A percentile compares a stretch with the other conserved stretches of the same genome.
phyloP scores from a whole-genome alignment of 1,140 invertebrate genomes.

The Cherax destructor region DNA sequence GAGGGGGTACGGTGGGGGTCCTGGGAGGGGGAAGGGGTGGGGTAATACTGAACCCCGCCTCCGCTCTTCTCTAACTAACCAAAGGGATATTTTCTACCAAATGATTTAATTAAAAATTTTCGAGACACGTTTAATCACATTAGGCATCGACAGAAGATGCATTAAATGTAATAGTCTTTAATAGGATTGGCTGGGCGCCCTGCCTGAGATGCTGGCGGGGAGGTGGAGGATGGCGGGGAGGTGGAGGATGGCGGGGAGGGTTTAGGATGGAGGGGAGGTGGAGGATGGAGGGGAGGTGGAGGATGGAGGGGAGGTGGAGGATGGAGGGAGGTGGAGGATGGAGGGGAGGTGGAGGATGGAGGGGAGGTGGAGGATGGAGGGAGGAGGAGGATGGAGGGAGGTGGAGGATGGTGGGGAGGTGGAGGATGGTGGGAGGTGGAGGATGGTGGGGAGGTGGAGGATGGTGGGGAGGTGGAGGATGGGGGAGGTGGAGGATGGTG shows the following conservation, averaged over 20 bases:
- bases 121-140: slow-evolving; percentile 66
- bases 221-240: slow-evolving; percentile 10
- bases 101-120: slow-evolving; percentile 69
- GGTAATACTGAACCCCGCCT: not conserved
- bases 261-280: not conserved
- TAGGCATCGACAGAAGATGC: slow-evolving; percentile 68
- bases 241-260: not conserved
- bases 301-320: not conserved
- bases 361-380: slow-evolving; percentile 4
- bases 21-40: not conserved
- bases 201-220: slow-evolving; percentile 10
- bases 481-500: not conserved
- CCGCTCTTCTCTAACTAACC: slow-evolving; percentile 62
- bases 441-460: not conserved
- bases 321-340: not conserved
- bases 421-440: not conserved
- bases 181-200: slow-evolving; percentile 58
- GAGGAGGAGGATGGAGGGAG: not conserved
- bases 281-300: not conserved
- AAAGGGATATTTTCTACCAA: slow-evolving; percentile 68
- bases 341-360: not conserved
- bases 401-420: not conserved
- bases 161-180: slow-evolving; percentile 68
- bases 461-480: not conserved
- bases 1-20: not conserved